Conservation (phyloP, 2,888 invertebrate species). For the Ochlodes sylvanus region DNA sequence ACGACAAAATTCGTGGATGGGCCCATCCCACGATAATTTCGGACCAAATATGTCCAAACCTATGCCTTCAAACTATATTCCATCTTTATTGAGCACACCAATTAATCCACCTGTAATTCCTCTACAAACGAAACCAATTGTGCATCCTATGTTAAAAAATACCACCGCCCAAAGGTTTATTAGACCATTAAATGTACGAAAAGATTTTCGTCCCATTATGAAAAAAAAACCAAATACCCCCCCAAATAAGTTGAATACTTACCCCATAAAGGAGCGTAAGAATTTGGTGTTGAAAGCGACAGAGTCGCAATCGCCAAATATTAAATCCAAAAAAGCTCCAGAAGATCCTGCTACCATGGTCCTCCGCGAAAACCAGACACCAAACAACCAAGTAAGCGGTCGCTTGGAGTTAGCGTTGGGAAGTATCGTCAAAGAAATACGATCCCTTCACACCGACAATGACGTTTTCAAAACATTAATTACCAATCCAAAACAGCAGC, state of each 20-base stretch:
- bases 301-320: background rate
- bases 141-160: slow-evolving; percentile 43
- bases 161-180: slow-evolving; percentile 44
- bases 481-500: slow-evolving; percentile 44
- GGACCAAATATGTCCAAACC: slow-evolving; percentile 9
- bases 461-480: slow-evolving; percentile 42
- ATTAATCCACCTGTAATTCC: background rate
- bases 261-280: slow-evolving; percentile 40
- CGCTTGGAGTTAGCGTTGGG: slow-evolving; percentile 73
- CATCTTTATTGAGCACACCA: slow-evolving; percentile 35
- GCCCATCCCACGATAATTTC: slow-evolving; percentile 2
- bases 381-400: slow-evolving; percentile 59
- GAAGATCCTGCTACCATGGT: slow-evolving; percentile 39
- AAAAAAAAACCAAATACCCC: slow-evolving; percentile 51
- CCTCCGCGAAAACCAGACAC: slow-evolving; percentile 53
- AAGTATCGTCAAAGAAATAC: slow-evolving; percentile 62
- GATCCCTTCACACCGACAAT: slow-evolving; percentile 41
- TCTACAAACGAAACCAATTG: slow-evolving; percentile 7
- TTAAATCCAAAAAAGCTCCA: background rate
- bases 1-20: slow-evolving; percentile 43
- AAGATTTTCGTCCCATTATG: slow-evolving; percentile 53
- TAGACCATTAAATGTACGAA: slow-evolving; percentile 37
- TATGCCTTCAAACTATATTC: slow-evolving; percentile 7
- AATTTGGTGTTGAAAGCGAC: slow-evolving; percentile 36
- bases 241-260: slow-evolving; percentile 49